A percentile compares a stretch with the other conserved stretches of the same genome.
Evolutionary conservation across 37 sponge, comb jelly and placozoan genomes (phyloP).

Genomic region (Axinella damicornis): DNA sequence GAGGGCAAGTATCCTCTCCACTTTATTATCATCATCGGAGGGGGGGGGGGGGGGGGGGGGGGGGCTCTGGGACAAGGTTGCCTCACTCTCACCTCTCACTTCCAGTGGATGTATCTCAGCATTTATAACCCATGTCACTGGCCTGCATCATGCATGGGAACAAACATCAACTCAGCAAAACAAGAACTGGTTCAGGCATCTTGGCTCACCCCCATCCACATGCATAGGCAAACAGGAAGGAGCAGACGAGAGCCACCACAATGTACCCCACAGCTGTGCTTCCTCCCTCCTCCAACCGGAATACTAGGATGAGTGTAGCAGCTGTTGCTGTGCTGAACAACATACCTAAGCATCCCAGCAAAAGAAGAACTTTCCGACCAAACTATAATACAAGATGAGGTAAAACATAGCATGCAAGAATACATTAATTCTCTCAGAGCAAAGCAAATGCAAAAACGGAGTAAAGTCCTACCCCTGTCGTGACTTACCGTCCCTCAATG

Average conservation of each 20-base stretch:
- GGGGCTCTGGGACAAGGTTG: too few relatives aligned
- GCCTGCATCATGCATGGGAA: slow-evolving; percentile 17
- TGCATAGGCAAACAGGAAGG: slow-evolving; percentile 82
- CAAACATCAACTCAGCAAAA: background rate
- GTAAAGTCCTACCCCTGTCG: too few relatives aligned
- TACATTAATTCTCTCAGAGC: too few relatives aligned
- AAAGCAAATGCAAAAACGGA: too few relatives aligned
- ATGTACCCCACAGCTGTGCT: slow-evolving; percentile 48
- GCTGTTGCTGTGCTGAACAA: slow-evolving; percentile 18
- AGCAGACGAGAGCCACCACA: slow-evolving; percentile 50
- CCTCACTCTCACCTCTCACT: slow-evolving; percentile 50
- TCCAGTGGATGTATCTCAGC: slow-evolving; percentile 70
- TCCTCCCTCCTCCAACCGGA: slow-evolving; percentile 1
- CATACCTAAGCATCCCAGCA: slow-evolving; percentile 75
- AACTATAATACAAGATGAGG: slow-evolving; percentile 18
- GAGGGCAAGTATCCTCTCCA: too few relatives aligned
- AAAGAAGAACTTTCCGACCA: slow-evolving; percentile 75
- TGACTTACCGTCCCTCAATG: too few relatives aligned
- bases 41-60: too few relatives aligned
- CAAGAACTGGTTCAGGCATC: background rate
- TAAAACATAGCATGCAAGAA: too few relatives aligned
- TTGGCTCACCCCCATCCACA: slow-evolving; percentile 80
- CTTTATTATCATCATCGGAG: too few relatives aligned
- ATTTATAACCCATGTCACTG: slow-evolving; percentile 68
- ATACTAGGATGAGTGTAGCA: slow-evolving; percentile 40